Evolutionary conservation across 1,140 invertebrate species (phyloP).

Genomic region (Drosophila lacteicornis): DNA sequence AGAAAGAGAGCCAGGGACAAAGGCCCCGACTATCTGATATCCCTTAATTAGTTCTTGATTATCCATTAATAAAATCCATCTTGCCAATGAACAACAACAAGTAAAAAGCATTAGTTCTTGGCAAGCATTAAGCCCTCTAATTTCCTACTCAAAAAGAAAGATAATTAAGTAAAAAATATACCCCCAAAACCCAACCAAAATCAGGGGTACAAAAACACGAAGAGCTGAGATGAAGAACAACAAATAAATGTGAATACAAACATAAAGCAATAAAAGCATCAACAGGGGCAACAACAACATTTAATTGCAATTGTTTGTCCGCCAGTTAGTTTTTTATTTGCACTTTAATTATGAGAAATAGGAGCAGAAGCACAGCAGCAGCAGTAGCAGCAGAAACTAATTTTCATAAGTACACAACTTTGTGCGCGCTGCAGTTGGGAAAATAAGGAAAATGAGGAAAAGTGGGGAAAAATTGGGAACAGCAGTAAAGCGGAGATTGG

Average conservation of each 20-base stretch:
- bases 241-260: conserved; percentile 42
- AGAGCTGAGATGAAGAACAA: conserved; percentile 8
- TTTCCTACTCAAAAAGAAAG: too few species aligned
- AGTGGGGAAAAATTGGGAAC: not conserved
- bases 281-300: conserved; percentile 34
- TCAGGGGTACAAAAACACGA: not conserved
- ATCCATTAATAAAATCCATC: too few species aligned
- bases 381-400: conserved; percentile 55
- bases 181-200: not conserved
- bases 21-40: not conserved
- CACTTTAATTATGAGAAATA: conserved; percentile 77
- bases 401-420: conserved; percentile 59
- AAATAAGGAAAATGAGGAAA: conserved; percentile 6
- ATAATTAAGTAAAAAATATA: not conserved
- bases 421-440: conserved; percentile 9
- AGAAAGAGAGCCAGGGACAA: not conserved
- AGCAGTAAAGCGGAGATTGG: not conserved
- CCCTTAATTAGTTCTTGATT: not conserved
- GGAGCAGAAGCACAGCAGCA: conserved; percentile 18
- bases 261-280: conserved; percentile 35
- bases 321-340: conserved; percentile 73
- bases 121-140: too few species aligned
- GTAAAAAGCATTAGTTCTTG: too few species aligned
- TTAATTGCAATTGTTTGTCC: conserved; percentile 75
- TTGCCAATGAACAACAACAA: too few species aligned